A percentile compares a stretch with the other conserved stretches of the same genome.
phyloP scores from a whole-genome alignment of 2,797 vertebrate species.

The Gambelia wislizenii region DNA sequence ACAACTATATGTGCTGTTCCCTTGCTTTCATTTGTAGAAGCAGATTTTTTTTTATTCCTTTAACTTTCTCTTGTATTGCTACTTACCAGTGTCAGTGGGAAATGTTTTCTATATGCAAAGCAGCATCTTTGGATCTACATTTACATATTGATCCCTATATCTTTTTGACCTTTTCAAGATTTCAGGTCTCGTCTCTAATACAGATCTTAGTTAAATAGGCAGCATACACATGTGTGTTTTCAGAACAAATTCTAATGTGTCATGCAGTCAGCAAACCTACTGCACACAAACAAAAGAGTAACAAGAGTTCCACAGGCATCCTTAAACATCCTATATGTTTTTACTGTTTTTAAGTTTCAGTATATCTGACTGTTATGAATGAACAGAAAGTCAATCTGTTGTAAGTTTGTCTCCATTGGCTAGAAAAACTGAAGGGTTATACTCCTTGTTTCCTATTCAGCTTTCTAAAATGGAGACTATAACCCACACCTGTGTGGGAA shows the following conservation, averaged over 20 bases:
- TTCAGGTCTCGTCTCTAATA: neutral
- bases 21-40: neutral
- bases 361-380: neutral
- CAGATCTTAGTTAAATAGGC: neutral
- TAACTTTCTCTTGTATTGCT: neutral
- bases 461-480: conserved; percentile 5
- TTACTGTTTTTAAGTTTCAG: neutral
- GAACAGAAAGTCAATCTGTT: neutral
- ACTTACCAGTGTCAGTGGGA: neutral
- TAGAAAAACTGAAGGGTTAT: neutral
- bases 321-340: neutral
- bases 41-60: neutral
- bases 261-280: neutral
- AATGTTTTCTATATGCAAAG: neutral
- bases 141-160: neutral
- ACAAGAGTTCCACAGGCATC: neutral
- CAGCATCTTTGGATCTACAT: neutral
- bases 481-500: conserved; percentile 21
- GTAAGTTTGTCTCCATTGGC: neutral
- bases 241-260: neutral
- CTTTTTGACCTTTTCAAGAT: neutral
- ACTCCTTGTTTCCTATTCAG: neutral
- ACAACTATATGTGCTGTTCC: too few relatives aligned
- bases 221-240: neutral
- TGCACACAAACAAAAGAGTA: neutral